A percentile compares a stretch with the other conserved stretches of the same genome.
Conservation (phyloP, 1,140 invertebrate genomes). For the Drosophila persimilis region DNA sequence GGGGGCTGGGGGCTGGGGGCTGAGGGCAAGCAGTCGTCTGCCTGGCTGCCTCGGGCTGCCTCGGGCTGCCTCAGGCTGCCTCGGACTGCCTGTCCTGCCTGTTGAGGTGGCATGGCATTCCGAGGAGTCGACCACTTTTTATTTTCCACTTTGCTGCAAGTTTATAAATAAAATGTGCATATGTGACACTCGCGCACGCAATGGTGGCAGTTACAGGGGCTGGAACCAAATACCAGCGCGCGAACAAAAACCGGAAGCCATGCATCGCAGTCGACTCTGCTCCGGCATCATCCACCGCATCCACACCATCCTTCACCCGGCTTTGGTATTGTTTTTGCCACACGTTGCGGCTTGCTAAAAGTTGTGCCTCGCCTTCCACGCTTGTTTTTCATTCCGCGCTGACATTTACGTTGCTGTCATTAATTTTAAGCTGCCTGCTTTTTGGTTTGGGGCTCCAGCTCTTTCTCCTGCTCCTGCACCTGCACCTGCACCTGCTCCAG, state of each 20-base stretch:
- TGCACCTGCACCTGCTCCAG: no score
- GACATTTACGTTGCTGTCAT: constrained; percentile 75
- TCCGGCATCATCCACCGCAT: neutral
- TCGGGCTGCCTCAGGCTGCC: no score
- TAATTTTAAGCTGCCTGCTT: constrained; percentile 74
- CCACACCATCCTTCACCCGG: neutral
- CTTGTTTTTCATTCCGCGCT: constrained; percentile 72
- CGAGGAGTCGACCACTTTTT: constrained; percentile 48
- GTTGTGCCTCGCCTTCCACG: constrained; percentile 51
- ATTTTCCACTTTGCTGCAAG: constrained; percentile 67
- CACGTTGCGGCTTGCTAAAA: constrained; percentile 65
- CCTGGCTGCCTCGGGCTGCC: no score
- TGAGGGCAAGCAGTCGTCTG: no score
- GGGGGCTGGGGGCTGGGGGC: no score
- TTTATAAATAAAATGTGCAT: constrained; percentile 82
- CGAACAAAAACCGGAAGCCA: constrained; percentile 80
- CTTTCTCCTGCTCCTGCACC: no score
- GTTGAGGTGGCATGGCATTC: constrained; percentile 41
- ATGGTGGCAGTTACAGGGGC: constrained; percentile 29
- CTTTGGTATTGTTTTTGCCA: constrained; percentile 77
- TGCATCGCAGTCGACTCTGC: constrained; percentile 43
- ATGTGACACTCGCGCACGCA: constrained; percentile 76
- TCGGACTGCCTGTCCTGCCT: neutral
- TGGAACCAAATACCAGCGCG: constrained; percentile 65
- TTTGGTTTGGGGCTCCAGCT: constrained; percentile 9